phyloP scores from a whole-genome alignment of 23 tunicate genomes.

The Phallusia fumigata region DNA sequence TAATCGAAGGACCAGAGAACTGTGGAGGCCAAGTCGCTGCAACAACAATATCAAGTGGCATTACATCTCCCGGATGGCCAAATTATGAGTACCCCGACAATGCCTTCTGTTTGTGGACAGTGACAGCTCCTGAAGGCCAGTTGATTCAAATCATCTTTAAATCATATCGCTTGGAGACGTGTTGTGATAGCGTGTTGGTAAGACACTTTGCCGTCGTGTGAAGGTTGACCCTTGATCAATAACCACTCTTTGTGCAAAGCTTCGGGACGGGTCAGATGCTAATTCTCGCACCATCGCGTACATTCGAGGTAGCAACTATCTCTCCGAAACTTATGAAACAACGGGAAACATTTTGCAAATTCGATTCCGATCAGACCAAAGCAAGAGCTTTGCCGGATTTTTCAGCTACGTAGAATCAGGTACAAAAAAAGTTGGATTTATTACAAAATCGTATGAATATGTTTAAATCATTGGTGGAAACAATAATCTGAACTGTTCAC shows the following conservation, averaged over 20 bases:
- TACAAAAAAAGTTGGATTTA: neutral
- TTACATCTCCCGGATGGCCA: neutral
- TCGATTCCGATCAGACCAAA: conserved; percentile 24
- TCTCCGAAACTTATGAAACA: neutral
- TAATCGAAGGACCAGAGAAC: neutral
- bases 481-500: no score
- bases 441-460: no score
- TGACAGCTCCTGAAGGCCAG: conserved; percentile 31
- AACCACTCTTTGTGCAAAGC: neutral
- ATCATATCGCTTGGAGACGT: conserved; percentile 18
- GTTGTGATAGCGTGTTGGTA: conserved; percentile 38
- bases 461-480: no score
- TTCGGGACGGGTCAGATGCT: neutral
- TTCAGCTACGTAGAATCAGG: conserved; percentile 9
- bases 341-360: conserved; percentile 22
- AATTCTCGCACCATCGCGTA: neutral
- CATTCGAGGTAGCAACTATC: neutral
- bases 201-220: neutral
- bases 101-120: conserved; percentile 21
- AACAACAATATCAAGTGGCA: neutral
- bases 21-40: neutral
- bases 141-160: conserved; percentile 22
- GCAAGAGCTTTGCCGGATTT: conserved; percentile 10
- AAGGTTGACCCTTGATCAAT: neutral
- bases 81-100: neutral